phyloP scores from a whole-genome alignment of 2,113 vertebrate species.

The Calcarius ornatus region DNA sequence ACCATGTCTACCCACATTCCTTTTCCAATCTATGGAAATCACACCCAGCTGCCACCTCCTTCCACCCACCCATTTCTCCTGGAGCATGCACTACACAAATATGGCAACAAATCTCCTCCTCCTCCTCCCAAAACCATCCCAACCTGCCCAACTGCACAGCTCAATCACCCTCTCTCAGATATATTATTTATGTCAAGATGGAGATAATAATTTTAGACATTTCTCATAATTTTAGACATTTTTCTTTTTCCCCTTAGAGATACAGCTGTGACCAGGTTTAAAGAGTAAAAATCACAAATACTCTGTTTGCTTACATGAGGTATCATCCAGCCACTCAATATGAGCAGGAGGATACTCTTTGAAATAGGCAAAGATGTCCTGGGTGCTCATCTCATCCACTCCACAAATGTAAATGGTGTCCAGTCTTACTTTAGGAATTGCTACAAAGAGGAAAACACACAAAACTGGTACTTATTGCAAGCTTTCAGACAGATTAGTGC shows the following conservation, averaged over 20 bases:
- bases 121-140: not conserved
- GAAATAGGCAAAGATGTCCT: conserved; percentile 93
- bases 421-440: conserved; percentile 87
- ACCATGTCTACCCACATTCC: not conserved
- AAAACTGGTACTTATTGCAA: not conserved
- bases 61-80: not conserved
- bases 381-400: conserved; percentile 97
- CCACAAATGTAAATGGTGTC: conserved; percentile 90
- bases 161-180: not conserved
- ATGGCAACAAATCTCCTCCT: not conserved
- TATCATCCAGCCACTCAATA: conserved; percentile 96
- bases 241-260: not conserved
- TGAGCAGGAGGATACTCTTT: conserved; percentile 96
- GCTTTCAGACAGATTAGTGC: not conserved
- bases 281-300: not conserved
- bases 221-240: not conserved
- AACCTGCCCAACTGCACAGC: not conserved
- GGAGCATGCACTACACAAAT: not conserved
- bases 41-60: not conserved
- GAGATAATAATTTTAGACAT: not conserved
- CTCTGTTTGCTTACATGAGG: conserved; percentile 83
- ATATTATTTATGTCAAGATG: not conserved
- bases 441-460: conserved; percentile 65
- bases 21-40: not conserved
- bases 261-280: not conserved